A percentile compares a stretch with the other conserved stretches of the same genome.
Evolutionary conservation across 2,797 vertebrate genomes (phyloP).

Genomic region (Rhyacichthys aspro): DNA sequence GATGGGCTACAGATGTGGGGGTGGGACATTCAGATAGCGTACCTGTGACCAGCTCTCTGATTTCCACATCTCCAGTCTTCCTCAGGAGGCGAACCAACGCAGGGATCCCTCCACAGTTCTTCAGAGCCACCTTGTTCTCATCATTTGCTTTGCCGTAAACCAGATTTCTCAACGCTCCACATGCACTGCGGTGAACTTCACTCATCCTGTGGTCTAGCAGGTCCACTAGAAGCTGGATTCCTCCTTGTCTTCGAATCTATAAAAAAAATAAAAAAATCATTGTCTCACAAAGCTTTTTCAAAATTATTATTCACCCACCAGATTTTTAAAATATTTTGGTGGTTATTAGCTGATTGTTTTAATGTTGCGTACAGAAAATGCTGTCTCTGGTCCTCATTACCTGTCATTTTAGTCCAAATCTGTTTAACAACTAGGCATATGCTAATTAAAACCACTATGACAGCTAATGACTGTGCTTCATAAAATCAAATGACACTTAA

Average conservation of each 20-base stretch:
- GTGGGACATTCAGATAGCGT: constrained; percentile 5
- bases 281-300: too few species aligned
- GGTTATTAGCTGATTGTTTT: not conserved
- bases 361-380: constrained; percentile 2
- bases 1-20: constrained; percentile 8
- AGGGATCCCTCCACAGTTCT: constrained; percentile 97
- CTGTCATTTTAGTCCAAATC: constrained; percentile 32
- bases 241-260: constrained; percentile 96
- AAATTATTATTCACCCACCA: not conserved
- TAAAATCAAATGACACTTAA: constrained; percentile 47
- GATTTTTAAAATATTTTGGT: not conserved
- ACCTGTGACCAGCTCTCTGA: constrained; percentile 98
- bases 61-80: constrained; percentile 95
- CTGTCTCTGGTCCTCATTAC: constrained; percentile 24
- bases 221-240: constrained; percentile 95
- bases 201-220: constrained; percentile 97
- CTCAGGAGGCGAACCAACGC: constrained; percentile 94
- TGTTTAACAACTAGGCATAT: constrained; percentile 40
- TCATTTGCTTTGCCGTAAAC: constrained; percentile 98
- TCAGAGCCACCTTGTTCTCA: constrained; percentile 97
- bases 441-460: constrained; percentile 51
- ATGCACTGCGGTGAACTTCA: constrained; percentile 97
- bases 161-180: constrained; percentile 94
- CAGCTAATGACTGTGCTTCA: constrained; percentile 51
- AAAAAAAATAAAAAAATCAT: not conserved